These are phyloP conservation scores for Pipistrellus pipistrellus DNA, from an alignment of 2,797 vertebrate genomes.

Conservation along the genomic window DNA sequence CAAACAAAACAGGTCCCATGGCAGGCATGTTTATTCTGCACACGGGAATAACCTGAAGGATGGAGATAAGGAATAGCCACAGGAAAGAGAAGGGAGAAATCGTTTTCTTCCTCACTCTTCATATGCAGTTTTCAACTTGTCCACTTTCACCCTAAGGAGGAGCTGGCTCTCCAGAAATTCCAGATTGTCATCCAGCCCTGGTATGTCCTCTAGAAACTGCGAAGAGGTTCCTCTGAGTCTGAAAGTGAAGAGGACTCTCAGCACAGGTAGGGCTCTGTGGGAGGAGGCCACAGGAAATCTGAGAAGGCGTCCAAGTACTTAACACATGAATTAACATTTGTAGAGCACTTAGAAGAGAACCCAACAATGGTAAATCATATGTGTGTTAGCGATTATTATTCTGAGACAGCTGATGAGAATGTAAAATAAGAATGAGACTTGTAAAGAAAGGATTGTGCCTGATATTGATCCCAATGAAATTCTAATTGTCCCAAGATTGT, in stretches of 20 bases:
- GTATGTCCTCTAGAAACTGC: neutral
- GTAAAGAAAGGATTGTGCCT: neutral
- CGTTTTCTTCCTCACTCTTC: neutral
- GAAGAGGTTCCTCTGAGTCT: neutral
- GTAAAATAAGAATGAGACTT: constrained; percentile 52
- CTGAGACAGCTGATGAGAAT: neutral
- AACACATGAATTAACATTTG: constrained; percentile 3
- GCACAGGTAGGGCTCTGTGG: neutral
- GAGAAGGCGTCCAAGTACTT: neutral
- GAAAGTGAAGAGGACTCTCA: neutral
- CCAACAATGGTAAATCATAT: neutral
- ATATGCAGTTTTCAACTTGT: neutral
- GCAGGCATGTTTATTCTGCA: neutral
- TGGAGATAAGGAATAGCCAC: neutral
- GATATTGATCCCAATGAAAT: neutral
- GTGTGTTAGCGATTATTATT: neutral
- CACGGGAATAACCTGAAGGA: neutral
- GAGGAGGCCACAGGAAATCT: neutral
- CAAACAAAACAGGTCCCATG: neutral
- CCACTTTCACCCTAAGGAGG: neutral
- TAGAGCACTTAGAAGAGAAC: constrained; percentile 22
- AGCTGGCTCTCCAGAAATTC: neutral
- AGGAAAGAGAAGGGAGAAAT: neutral
- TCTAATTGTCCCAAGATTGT: neutral
- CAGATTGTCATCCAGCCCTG: neutral